These are phyloP conservation scores for Ptyas mucosa DNA, from an alignment of 2,113 vertebrate genomes.

Conservation along the genomic window DNA sequence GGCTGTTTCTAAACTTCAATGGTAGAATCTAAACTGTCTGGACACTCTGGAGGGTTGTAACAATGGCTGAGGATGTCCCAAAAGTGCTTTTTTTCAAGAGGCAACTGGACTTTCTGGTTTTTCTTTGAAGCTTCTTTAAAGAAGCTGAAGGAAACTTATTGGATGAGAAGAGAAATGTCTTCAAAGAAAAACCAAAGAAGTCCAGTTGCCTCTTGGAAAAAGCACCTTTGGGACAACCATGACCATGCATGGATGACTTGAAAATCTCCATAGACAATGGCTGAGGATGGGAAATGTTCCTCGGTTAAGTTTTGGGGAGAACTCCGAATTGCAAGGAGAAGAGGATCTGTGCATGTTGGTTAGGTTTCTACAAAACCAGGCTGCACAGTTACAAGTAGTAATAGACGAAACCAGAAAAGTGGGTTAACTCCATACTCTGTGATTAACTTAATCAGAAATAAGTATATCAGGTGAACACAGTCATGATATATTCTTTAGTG, in stretches of 20 bases:
- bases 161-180: no score
- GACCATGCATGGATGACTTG: no score
- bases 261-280: not conserved
- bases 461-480: not conserved
- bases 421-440: not conserved
- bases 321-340: not conserved
- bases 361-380: not conserved
- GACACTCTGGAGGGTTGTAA: not conserved
- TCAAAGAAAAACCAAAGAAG: no score
- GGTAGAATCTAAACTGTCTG: not conserved
- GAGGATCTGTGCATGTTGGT: not conserved
- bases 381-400: not conserved
- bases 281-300: not conserved
- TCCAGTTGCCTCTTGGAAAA: no score
- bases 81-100: no score
- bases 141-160: no score
- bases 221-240: no score
- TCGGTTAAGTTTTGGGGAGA: not conserved
- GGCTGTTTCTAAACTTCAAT: not conserved
- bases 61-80: not conserved
- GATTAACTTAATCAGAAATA: not conserved
- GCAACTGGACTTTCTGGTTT: no score
- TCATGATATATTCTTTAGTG: not conserved
- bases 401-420: not conserved
- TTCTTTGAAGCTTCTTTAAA: no score